phyloP scores from a whole-genome alignment of 2,797 vertebrate species.

The Neopelma chrysocephalum region DNA sequence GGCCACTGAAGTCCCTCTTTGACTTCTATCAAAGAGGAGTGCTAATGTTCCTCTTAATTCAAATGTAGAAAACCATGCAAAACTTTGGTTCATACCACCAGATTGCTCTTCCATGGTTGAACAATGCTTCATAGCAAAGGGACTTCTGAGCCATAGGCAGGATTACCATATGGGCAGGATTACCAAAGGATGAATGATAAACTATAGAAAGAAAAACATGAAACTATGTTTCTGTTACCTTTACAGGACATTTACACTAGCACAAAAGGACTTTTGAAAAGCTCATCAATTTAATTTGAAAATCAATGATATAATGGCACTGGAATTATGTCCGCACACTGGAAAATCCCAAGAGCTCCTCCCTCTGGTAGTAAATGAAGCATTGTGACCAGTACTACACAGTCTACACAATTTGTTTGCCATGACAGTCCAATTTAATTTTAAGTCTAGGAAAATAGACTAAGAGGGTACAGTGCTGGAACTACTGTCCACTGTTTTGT shows the following conservation, averaged over 20 bases:
- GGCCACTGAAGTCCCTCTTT: background rate
- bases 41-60: background rate
- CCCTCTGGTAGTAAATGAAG: background rate
- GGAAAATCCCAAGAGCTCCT: background rate
- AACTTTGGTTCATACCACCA: background rate
- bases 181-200: background rate
- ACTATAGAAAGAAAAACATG: background rate
- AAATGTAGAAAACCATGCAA: background rate
- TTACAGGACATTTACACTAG: background rate
- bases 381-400: background rate
- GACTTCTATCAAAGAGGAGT: background rate
- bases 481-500: background rate
- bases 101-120: background rate
- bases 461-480: background rate
- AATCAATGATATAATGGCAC: background rate
- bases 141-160: background rate
- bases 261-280: background rate
- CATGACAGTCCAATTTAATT: background rate
- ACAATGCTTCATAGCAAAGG: background rate
- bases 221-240: background rate
- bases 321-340: background rate
- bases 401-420: background rate
- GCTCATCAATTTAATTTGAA: background rate
- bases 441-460: background rate
- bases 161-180: background rate